These are phyloP conservation scores for Thecophora atra DNA, from an alignment of 2,888 invertebrate genomes.

Conservation along the genomic window DNA sequence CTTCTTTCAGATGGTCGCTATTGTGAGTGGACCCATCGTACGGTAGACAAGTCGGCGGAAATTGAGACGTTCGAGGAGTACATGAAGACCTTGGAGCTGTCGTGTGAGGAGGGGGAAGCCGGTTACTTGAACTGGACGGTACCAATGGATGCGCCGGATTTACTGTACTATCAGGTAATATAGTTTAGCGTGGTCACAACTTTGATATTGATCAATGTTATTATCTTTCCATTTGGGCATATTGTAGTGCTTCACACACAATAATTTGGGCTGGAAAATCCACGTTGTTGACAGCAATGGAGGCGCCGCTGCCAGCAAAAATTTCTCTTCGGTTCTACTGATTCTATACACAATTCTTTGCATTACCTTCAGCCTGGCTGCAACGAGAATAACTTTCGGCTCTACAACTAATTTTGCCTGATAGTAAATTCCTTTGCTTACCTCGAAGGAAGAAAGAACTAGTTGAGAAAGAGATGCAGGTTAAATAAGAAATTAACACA, in stretches of 20 bases:
- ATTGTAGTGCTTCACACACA: conserved; percentile 89
- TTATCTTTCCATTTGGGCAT: not conserved
- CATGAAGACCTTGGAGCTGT: conserved; percentile 77
- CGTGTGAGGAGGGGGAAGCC: conserved; percentile 81
- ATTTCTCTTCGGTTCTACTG: conserved; percentile 43
- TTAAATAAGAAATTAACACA: not conserved
- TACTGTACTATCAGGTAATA: conserved; percentile 87
- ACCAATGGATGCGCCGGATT: conserved; percentile 81
- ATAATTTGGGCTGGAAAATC: conserved; percentile 92
- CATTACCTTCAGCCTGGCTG: conserved; percentile 60
- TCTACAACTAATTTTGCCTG: conserved; percentile 55
- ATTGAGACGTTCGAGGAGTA: conserved; percentile 82
- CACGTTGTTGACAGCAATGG: conserved; percentile 77
- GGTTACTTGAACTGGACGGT: conserved; percentile 87
- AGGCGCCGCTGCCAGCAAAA: conserved; percentile 48
- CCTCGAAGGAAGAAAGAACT: no score
- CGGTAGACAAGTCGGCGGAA: conserved; percentile 76
- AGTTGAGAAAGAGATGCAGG: not conserved
- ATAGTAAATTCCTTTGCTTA: conserved; percentile 52
- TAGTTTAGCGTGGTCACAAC: not conserved
- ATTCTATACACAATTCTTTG: conserved; percentile 49
- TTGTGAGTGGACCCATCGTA: conserved; percentile 87
- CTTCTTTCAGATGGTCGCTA: conserved; percentile 76
- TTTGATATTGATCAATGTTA: no score
- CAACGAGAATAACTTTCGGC: conserved; percentile 44